Percentiles rank a stretch among this genome's conserved stretches.
Conservation (phyloP, 2,113 vertebrate genomes). For the Neodon shergylaensis region DNA sequence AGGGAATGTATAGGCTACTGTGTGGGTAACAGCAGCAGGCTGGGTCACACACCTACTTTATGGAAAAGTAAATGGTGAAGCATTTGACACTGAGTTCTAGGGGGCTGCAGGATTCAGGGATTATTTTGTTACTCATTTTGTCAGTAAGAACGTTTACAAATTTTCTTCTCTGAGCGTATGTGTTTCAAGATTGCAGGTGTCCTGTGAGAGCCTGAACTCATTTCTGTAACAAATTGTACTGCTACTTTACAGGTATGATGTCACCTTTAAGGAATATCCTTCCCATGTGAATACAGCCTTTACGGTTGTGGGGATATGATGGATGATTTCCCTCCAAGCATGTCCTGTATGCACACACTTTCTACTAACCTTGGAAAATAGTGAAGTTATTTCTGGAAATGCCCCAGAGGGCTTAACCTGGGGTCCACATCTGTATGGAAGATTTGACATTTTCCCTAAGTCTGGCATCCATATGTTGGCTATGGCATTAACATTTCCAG, state of each 20-base stretch:
- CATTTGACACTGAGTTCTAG: neutral
- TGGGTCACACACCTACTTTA: accelerated
- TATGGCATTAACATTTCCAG: neutral
- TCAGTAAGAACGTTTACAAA: neutral
- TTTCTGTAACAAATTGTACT: neutral
- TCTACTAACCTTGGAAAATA: conserved; percentile 42
- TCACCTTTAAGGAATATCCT: conserved; percentile 39
- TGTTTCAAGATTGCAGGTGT: neutral
- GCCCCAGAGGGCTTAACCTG: neutral
- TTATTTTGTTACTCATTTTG: neutral
- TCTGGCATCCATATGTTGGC: neutral
- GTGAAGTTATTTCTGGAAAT: neutral
- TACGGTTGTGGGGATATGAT: neutral
- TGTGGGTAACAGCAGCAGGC: neutral
- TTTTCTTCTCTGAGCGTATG: neutral
- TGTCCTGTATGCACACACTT: conserved; percentile 27
- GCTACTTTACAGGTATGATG: conserved; percentile 29
- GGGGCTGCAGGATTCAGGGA: neutral
- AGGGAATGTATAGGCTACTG: neutral
- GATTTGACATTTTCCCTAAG: neutral
- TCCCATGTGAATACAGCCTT: neutral
- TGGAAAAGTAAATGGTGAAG: neutral
- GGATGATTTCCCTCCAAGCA: neutral
- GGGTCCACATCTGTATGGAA: neutral
- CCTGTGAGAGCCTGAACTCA: neutral